Evolutionary conservation across 30 jellyfish, hydroid and myxozoan genomes (phyloP), one percentile per base, ranked within the genome.

Genomic region (Pelagia noctiluca): DNA sequence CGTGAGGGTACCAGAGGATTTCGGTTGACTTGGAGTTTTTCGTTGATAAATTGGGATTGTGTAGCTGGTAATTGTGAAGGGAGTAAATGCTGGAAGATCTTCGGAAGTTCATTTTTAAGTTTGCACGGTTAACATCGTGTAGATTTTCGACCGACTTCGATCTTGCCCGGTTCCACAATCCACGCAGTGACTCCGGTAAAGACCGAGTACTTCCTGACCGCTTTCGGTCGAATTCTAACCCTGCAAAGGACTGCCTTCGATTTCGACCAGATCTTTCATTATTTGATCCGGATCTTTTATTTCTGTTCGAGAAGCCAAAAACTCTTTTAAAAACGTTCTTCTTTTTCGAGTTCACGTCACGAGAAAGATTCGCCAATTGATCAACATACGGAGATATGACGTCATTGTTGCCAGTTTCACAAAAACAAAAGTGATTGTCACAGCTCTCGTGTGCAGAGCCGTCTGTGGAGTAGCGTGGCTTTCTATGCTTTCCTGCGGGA

Each of bases 121-220:
- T 34, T 76, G 32, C 13, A 84, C 4, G 28, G 28, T 26, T 46
- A 35, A 35, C 50, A 50, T 3, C 23, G 63, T 26, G 22, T 16
- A 74, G 18, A 34, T 73, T 53, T 13, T 85, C 95, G 5, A 48
- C 65, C 12, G 95, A 85, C 29, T 85, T 57, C 12, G 88, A 38
- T 2, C 67, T 78, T 0, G 88, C 69, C 7, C 74, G 83, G 29
- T 62, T 35, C 82, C 78, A 85, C 11, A 85, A 76, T 28, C 47
- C 68, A 0, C 84, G 80, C 48, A 85, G 34, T 26, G 95, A 70
- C 23, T 85, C 95, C 21, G 95, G 95, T 30, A 85, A 3, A 0
- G 95, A 85, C 23, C 95, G 88, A 8, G 95, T 85, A 36, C 95
- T 85, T 16, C 84, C 84, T 54, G 95, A 73, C 29, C 95, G 81